These are phyloP conservation scores for Tenebrosternarchus preto DNA, from an alignment of 2,113 vertebrate species.

Conservation along the genomic window DNA sequence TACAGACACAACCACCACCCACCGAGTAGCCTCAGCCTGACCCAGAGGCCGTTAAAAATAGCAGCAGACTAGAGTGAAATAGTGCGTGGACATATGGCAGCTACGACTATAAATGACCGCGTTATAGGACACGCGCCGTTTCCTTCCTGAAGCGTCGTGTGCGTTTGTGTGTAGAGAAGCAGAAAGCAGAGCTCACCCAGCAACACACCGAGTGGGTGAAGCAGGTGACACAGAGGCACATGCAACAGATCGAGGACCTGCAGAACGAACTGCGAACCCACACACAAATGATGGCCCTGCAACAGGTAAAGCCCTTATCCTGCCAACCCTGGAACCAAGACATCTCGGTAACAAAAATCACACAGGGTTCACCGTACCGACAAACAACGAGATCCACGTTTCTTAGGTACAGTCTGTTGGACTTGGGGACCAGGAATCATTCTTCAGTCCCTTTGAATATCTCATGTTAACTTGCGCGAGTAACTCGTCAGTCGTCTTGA, in stretches of 20 bases:
- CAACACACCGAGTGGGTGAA: constrained; percentile 79
- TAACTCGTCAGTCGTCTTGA: no score
- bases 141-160: constrained; percentile 9
- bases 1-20: constrained; percentile 29
- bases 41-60: constrained; percentile 12
- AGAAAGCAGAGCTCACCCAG: constrained; percentile 83
- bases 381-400: background rate
- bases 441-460: background rate
- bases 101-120: no score
- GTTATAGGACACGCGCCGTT: no score
- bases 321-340: no score
- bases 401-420: no score
- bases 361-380: background rate
- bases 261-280: constrained; percentile 79
- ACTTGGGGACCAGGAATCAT: no score
- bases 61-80: background rate
- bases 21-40: constrained; percentile 48
- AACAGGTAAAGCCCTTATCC: constrained; percentile 68
- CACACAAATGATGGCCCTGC: constrained; percentile 77
- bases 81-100: background rate
- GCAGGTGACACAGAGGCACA: constrained; percentile 82
- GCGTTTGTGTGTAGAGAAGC: constrained; percentile 77
- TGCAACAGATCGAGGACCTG: constrained; percentile 84
- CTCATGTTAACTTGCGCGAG: background rate
- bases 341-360: no score